Evolutionary conservation across 1,140 invertebrate genomes (phyloP).

Genomic region (Atopsyche davidsoni): DNA sequence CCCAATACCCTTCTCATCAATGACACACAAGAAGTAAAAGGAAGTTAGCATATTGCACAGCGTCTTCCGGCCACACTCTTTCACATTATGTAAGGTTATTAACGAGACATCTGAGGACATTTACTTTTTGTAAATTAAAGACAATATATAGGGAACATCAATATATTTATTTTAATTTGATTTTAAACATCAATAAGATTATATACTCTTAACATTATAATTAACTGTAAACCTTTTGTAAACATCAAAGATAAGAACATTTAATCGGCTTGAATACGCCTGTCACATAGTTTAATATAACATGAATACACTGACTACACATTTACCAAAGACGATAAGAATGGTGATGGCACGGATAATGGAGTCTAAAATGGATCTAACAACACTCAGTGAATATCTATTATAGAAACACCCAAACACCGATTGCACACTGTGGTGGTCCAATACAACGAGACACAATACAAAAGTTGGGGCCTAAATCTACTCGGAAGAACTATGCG

Average conservation of each 20-base stretch:
- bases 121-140: no score
- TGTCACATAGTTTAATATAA: slow-evolving; percentile 13
- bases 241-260: slow-evolving; percentile 24
- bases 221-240: slow-evolving; percentile 25
- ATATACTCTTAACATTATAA: slow-evolving; percentile 26
- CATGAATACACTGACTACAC: slow-evolving; percentile 21
- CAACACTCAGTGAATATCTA: slow-evolving; percentile 1
- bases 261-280: slow-evolving; percentile 18
- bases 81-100: no score
- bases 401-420: slow-evolving; percentile 4
- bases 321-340: slow-evolving; percentile 9
- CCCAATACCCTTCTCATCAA: no score
- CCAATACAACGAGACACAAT: slow-evolving; percentile 5
- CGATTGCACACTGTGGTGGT: slow-evolving; percentile 11
- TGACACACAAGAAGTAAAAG: no score
- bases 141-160: slow-evolving; percentile 21
- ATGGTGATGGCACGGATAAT: slow-evolving; percentile 1
- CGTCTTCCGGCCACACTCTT: no score
- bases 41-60: no score
- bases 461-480: not conserved
- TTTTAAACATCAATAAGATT: slow-evolving; percentile 23
- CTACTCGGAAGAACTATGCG: slow-evolving; percentile 17
- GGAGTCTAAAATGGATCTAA: not conserved
- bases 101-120: no score
- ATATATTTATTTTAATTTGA: slow-evolving; percentile 25